Evolutionary conservation across 2,888 invertebrate genomes (phyloP).

Genomic region (Lacanobia oleracea): DNA sequence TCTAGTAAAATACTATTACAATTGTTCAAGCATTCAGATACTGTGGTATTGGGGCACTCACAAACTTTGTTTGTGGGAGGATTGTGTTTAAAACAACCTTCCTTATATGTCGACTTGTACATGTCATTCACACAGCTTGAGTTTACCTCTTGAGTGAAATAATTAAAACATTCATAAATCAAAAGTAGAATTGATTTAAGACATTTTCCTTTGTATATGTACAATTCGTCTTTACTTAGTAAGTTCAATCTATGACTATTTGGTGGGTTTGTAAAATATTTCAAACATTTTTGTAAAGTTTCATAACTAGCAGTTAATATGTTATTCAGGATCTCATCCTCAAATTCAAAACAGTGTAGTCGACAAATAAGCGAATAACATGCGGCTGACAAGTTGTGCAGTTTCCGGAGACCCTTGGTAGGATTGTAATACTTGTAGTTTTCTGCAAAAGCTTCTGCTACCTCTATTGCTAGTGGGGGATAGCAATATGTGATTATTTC

Average conservation of each 20-base stretch:
- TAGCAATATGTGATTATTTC: conserved; percentile 79
- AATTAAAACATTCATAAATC: conserved; percentile 73
- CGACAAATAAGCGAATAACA: conserved; percentile 79
- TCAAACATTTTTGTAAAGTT: conserved; percentile 78
- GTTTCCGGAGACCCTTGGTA: conserved; percentile 73
- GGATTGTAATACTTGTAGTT: conserved; percentile 82
- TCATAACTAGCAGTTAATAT: conserved; percentile 69
- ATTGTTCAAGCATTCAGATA: conserved; percentile 76
- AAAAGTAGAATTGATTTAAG: conserved; percentile 73
- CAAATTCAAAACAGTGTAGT: conserved; percentile 76
- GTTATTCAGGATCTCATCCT: conserved; percentile 58
- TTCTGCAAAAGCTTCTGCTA: conserved; percentile 77
- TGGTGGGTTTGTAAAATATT: conserved; percentile 80
- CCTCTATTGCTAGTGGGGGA: conserved; percentile 80
- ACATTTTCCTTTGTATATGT: conserved; percentile 78
- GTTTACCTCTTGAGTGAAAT: conserved; percentile 72
- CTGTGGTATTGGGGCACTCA: conserved; percentile 69
- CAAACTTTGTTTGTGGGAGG: conserved; percentile 66
- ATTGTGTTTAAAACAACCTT: conserved; percentile 66
- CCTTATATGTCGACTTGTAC: conserved; percentile 77
- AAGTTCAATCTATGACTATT: conserved; percentile 75
- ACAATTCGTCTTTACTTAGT: conserved; percentile 76
- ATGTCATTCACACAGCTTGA: conserved; percentile 69
- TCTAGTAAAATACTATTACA: conserved; percentile 78
- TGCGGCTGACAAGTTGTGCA: conserved; percentile 74